Conservation (phyloP, 2,113 vertebrate species). For the Cynocephalus volans region DNA sequence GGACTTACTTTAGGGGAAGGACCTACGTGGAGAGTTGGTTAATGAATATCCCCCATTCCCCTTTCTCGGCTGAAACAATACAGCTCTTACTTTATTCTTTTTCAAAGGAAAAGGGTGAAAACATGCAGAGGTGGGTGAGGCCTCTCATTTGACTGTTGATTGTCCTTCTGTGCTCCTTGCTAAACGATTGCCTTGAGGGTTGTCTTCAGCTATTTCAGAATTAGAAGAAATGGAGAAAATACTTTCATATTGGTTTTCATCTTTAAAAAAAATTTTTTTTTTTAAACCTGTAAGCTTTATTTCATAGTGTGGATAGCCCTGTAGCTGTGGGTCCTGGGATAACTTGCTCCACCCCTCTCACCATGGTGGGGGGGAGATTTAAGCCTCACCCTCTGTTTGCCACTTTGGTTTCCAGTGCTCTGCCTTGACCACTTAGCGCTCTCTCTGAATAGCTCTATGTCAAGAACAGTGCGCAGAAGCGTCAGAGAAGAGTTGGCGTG, state of each 20-base stretch:
- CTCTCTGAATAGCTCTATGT: not conserved
- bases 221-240: conserved; percentile 56
- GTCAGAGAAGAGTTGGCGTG: conserved; percentile 23
- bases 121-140: conserved; percentile 82
- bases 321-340: not conserved
- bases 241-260: not conserved
- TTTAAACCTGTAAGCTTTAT: not conserved
- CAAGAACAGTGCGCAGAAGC: conserved; percentile 25
- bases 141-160: conserved; percentile 76
- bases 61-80: conserved; percentile 54
- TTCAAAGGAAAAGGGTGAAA: conserved; percentile 85
- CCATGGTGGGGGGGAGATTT: not conserved
- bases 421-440: conserved; percentile 30
- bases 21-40: conserved; percentile 56
- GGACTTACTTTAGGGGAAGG: conserved; percentile 74
- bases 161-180: conserved; percentile 74
- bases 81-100: conserved; percentile 79
- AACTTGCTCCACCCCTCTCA: not conserved
- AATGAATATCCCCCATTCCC: conserved; percentile 70
- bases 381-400: conserved; percentile 60
- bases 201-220: conserved; percentile 26
- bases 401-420: not conserved
- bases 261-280: too few species aligned
- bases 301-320: not conserved
- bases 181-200: conserved; percentile 17